These are phyloP conservation scores for Hemicentrotus pulcherrimus DNA, from an alignment of 35 echinoderm and acorn worm genomes.

Conservation along the genomic window DNA sequence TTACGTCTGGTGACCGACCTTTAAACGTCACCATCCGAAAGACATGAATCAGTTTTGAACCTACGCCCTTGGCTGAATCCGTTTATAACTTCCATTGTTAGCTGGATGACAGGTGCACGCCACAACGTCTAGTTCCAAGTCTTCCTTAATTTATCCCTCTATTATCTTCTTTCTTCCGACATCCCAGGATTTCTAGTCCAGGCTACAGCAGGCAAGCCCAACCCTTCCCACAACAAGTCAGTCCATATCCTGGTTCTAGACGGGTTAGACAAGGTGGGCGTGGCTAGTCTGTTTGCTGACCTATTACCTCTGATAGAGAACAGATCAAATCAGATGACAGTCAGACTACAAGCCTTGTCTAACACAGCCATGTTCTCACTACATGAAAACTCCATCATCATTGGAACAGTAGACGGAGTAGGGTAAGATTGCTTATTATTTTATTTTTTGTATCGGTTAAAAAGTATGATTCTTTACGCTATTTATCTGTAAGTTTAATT, in stretches of 20 bases:
- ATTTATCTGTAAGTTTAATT: too few relatives aligned
- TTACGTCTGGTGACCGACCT: too few relatives aligned
- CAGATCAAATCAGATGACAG: slow-evolving; percentile 53
- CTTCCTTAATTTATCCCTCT: too few relatives aligned
- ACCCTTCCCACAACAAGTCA: slow-evolving; percentile 47
- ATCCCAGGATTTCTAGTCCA: slow-evolving; percentile 64
- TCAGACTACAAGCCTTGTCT: slow-evolving; percentile 60
- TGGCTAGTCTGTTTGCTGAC: slow-evolving; percentile 83
- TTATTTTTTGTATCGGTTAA: too few relatives aligned
- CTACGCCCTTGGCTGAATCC: too few relatives aligned
- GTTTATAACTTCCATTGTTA: too few relatives aligned
- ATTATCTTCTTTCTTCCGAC: not conserved
- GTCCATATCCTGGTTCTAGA: slow-evolving; percentile 82
- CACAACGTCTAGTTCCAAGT: too few relatives aligned
- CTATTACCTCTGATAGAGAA: slow-evolving; percentile 73
- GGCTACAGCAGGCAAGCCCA: slow-evolving; percentile 11
- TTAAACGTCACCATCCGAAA: too few relatives aligned
- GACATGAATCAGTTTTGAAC: too few relatives aligned
- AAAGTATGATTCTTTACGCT: too few relatives aligned
- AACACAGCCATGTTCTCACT: slow-evolving; percentile 57
- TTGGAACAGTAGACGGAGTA: slow-evolving; percentile 76
- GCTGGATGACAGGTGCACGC: too few relatives aligned
- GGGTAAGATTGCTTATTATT: slow-evolving; percentile 52
- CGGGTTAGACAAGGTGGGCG: slow-evolving; percentile 67
- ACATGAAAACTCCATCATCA: slow-evolving; percentile 74